A percentile compares a stretch with the other conserved stretches of the same genome.
phyloP scores from a whole-genome alignment of 2,888 invertebrate species.

The Beris morrisii region DNA sequence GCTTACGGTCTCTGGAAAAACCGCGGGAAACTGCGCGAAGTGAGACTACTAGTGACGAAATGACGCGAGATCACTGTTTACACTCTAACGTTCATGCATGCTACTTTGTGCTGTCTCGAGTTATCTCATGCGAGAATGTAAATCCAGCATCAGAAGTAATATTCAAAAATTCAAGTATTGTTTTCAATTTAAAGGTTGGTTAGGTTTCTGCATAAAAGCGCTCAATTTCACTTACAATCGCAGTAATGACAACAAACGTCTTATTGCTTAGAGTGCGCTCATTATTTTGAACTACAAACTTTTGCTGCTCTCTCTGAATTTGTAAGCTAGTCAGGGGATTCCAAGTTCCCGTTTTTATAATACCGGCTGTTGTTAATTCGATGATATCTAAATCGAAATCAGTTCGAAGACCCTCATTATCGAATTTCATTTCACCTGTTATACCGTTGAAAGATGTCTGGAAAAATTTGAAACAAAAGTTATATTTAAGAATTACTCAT shows the following conservation, averaged over 20 bases:
- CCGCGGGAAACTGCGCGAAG: too few relatives aligned
- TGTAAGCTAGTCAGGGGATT: slow-evolving; percentile 16
- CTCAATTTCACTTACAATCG: slow-evolving; percentile 60
- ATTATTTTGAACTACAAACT: slow-evolving; percentile 55
- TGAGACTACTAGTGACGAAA: too few relatives aligned
- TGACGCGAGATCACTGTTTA: too few relatives aligned
- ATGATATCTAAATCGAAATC: slow-evolving; percentile 70
- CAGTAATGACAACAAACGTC: slow-evolving; percentile 70
- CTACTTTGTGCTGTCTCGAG: too few relatives aligned
- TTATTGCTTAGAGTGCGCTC: slow-evolving; percentile 69
- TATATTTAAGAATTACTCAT: not conserved
- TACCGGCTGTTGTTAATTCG: slow-evolving; percentile 64
- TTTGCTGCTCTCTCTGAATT: slow-evolving; percentile 49
- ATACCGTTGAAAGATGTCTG: slow-evolving; percentile 59
- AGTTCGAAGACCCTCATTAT: slow-evolving; percentile 72
- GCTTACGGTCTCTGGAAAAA: too few relatives aligned
- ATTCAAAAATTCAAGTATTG: too few relatives aligned
- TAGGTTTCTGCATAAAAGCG: too few relatives aligned
- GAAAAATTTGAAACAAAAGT: not conserved
- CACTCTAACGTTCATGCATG: too few relatives aligned
- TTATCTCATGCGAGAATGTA: too few relatives aligned
- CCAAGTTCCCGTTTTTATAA: slow-evolving; percentile 72
- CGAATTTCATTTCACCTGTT: slow-evolving; percentile 76
- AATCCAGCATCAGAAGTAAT: too few relatives aligned
- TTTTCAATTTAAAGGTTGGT: too few relatives aligned